Base-by-base conservation (phyloP, 2,888 invertebrate species). In the Dinocampus coccinellae region DNA sequence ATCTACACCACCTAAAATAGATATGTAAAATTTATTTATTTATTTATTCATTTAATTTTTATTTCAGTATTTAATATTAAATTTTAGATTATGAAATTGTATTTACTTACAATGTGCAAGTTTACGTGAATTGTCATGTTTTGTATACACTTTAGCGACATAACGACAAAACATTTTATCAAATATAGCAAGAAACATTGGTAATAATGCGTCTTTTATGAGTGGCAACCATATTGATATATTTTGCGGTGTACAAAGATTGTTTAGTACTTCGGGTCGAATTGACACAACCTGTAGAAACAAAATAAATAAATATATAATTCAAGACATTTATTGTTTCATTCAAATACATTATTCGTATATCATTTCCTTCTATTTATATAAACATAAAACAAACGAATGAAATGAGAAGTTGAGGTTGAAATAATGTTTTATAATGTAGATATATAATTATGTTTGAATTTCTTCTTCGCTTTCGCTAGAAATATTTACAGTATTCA, bases 81-180 rank as follows among this genome's bases (percentile, higher is more conserved):
- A 29, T 29, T n/a, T n/a, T n/a, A 29, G 7, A 29, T 4, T 29
- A n/a, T n/a, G 7, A 29, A 4, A 29, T 4, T 29, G 3, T 29
- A 3, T 65, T 61, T 20, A 76, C 79, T 69, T 70, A 85, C 86
- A 84, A 72, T 86, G 86, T 36, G 86, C 82, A 20, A 85, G 60
- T 72, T 84, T 81, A 11, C 82, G 79, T 7, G 82, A 77, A 66
- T 81, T 79, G 66, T 85, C 84, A 74, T 85, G 86, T 62, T 85
- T 86, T 66, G 86, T 88, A 82, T 91, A 91, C 7, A 90, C 89
- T 66, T 88, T 88, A 24, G 89, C 89, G 7, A 91, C 90, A 88
- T 91, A 90, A 52, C 88, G 87, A 67, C 89, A 89, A 79, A 91
- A 91, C 81, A 90, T 88, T 68, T 90, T 88, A 83, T 92, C 91